Base-by-base conservation (phyloP, 2,888 invertebrate genomes). In the Poecilobothrus nobilitatus region DNA sequence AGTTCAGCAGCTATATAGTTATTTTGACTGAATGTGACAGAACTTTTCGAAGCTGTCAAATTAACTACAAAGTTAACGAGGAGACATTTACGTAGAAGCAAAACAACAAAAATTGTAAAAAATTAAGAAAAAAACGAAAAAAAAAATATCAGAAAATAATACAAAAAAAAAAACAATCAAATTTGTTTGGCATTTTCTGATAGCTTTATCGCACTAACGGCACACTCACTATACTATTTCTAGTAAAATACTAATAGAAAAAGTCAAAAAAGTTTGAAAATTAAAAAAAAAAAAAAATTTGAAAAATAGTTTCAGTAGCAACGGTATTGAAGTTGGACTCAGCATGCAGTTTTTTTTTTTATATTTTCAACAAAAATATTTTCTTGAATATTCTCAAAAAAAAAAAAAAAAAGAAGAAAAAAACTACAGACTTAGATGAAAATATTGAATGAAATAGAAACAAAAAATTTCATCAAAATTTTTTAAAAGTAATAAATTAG, bases 41-140 rank as follows among this genome's bases (percentile, higher is more conserved):
- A 63, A 63, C 12, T 63, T 63, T 18, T 63, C 21, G 62, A 21
- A 27, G 3, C 63, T 63, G 63, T 63, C 63, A 63, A 63, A 63
- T 63, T 63, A 63, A 63, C 53, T 53, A 53, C 18, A 3, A 53
- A 53, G 53, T 53, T 53, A 53, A 53, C 15, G 53, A 53, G n/a
- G 18, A 53, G 53, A 53, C 18, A n/a, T 53, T 53, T 53, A 53
- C 53, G 37, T 1, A 34, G 34, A 44, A 9, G 44, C 6, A 44
- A 44, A 44, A 44, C 6, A 44, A 44, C 3, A 44, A 44, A 9
- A 44, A 3, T 44, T 9, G 12, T 12, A 53, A 53, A 53, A 53
- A 53, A 6, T 18, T 15, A 53, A 53, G 3, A 9, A 53, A 53
- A 53, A n/a, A 53, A 53, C 53, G 2, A 53, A 2, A 53, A 53